Evolutionary conservation across 1,140 invertebrate species (phyloP).

Genomic region (Oppia nitens): DNA sequence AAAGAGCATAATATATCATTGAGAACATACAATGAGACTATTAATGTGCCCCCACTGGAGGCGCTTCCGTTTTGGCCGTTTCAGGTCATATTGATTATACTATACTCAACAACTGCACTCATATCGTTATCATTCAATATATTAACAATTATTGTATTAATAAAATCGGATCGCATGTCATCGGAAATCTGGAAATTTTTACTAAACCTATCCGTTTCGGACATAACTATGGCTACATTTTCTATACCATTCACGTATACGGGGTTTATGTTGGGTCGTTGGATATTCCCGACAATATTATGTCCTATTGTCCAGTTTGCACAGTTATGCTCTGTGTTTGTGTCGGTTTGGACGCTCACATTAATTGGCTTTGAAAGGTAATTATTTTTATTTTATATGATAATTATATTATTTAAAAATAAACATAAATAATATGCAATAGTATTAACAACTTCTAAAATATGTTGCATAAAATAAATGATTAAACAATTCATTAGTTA

Average conservation of each 20-base stretch:
- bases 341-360: conserved; percentile 31
- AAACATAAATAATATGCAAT: too few relatives aligned
- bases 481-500: too few relatives aligned
- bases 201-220: conserved; percentile 30
- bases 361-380: conserved; percentile 33
- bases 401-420: too few relatives aligned
- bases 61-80: conserved; percentile 15
- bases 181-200: conserved; percentile 29
- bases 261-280: conserved; percentile 29
- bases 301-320: conserved; percentile 30
- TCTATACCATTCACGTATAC: conserved; percentile 23
- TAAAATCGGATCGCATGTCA: conserved; percentile 25
- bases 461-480: too few relatives aligned
- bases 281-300: conserved; percentile 29
- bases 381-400: too few relatives aligned
- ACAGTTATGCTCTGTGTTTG: conserved; percentile 30
- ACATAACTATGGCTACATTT: conserved; percentile 31
- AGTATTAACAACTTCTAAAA: too few relatives aligned
- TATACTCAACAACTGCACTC: conserved; percentile 28
- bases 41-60: conserved; percentile 11
- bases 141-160: conserved; percentile 28
- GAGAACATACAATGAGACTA: too few relatives aligned
- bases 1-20: too few relatives aligned
- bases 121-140: conserved; percentile 27
- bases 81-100: conserved; percentile 26